A percentile compares a stretch with the other conserved stretches of the same genome.
Evolutionary conservation across 2,888 invertebrate species (phyloP).

Genomic region (Sinohyriopsis cumingii): DNA sequence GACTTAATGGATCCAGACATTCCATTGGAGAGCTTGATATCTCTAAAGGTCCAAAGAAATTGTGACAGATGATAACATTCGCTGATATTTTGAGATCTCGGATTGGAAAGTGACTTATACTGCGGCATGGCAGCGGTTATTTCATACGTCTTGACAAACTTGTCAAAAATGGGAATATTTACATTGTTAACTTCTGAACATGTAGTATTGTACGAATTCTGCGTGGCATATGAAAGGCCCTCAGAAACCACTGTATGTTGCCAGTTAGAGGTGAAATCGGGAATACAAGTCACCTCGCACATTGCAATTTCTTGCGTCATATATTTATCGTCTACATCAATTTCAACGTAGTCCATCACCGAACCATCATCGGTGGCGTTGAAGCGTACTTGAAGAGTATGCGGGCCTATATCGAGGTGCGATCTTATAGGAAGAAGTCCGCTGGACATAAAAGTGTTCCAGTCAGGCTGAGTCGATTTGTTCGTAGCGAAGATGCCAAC

Average conservation of each 20-base stretch:
- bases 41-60: conserved; percentile 40
- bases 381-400: conserved; percentile 23
- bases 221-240: conserved; percentile 31
- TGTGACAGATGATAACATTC: conserved; percentile 46
- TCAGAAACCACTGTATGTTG: conserved; percentile 18
- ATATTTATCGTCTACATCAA: conserved; percentile 37
- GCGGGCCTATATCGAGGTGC: conserved; percentile 36
- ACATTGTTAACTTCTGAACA: conserved; percentile 57
- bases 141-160: conserved; percentile 35
- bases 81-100: conserved; percentile 37
- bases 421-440: conserved; percentile 30
- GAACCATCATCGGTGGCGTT: conserved; percentile 36
- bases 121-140: conserved; percentile 46
- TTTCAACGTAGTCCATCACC: conserved; percentile 44
- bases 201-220: conserved; percentile 45
- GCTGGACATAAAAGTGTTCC: conserved; percentile 27
- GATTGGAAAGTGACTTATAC: conserved; percentile 44
- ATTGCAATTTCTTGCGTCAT: conserved; percentile 40
- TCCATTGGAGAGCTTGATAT: conserved; percentile 14
- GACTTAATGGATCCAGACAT: conserved; percentile 6
- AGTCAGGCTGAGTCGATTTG: too few species aligned
- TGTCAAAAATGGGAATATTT: conserved; percentile 48
- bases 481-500: too few species aligned
- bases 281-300: conserved; percentile 42
- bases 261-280: conserved; percentile 24